These are phyloP conservation scores for Drosophila imparisetae DNA, from an alignment of 2,888 invertebrate genomes.

Conservation along the genomic window DNA sequence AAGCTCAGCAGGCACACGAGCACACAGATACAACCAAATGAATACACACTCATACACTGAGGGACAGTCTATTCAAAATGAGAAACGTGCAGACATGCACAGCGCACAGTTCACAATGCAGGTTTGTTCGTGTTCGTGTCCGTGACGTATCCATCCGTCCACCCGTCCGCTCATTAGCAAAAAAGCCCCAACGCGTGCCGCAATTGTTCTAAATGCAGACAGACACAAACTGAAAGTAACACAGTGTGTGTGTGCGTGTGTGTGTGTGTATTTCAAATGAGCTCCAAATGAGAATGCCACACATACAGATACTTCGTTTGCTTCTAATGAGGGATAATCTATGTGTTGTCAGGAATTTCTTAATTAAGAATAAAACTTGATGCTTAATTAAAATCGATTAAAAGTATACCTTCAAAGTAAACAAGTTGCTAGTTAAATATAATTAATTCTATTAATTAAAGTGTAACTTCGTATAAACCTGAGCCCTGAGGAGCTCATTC, in stretches of 20 bases:
- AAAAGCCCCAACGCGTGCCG: slow-evolving; percentile 54
- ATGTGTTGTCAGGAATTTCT: neutral
- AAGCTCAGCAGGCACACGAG: slow-evolving; percentile 37
- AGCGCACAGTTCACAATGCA: slow-evolving; percentile 40
- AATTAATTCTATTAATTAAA: neutral
- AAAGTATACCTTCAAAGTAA: neutral
- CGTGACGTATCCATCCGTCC: slow-evolving; percentile 57
- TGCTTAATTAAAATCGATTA: neutral
- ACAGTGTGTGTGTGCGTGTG: slow-evolving; percentile 8
- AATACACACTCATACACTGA: slow-evolving; percentile 14
- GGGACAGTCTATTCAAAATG: slow-evolving; percentile 51
- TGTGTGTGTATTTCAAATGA: slow-evolving; percentile 31
- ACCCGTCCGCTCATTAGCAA: slow-evolving; percentile 72
- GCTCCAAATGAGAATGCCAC: slow-evolving; percentile 11
- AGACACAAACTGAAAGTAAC: slow-evolving; percentile 34
- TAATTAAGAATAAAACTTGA: neutral
- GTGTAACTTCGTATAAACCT: neutral
- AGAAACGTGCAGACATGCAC: slow-evolving; percentile 62
- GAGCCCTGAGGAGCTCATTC: neutral
- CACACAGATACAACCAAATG: slow-evolving; percentile 15
- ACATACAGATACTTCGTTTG: slow-evolving; percentile 31
- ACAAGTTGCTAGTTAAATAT: neutral
- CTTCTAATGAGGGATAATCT: slow-evolving; percentile 1
- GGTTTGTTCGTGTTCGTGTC: slow-evolving; percentile 42
- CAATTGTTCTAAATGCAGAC: slow-evolving; percentile 63